Evolutionary conservation across 2,888 invertebrate species (phyloP), one percentile per base, ranked within the genome.

Genomic region (Alentia gelatinosa): DNA sequence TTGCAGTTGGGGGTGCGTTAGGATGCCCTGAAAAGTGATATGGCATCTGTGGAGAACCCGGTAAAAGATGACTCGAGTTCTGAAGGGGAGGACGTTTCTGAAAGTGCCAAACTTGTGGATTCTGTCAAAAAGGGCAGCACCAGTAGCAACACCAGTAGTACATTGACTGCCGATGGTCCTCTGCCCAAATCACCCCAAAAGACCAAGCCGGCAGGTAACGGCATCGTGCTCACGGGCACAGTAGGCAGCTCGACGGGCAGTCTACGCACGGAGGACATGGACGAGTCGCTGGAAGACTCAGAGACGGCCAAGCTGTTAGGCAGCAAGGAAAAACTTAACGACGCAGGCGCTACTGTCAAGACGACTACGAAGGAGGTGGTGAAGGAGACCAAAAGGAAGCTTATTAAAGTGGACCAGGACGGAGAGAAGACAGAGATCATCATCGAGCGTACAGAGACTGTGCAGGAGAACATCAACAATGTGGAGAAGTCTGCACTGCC

Each of bases 301-400:
- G 79, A 79, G 39, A 79, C 79, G n/a, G 79, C 79, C n/a, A 79
- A 79, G 79, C 79, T 79, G 35, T 39, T 79, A 5, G 79, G 79
- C 1, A 37, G 79, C 19, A 79, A 39, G 79, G 79, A 79, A 39
- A 79, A 79, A 19, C 79, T 79, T 0, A 39, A 19, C 1, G 12
- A 7, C 5, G 79, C 23, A 19, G 79, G 37, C n/a, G 12, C 5
- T 33, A 30, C 1, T 15, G 12, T 19, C 30, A 68, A 30, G 33
- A 63, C 15, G 15, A 30, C n/a, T 12, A 7, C 79, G 0, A 39
- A 79, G 39, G 74, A 74, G 74, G 74, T 79, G 35, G 79, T 79
- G 37, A 79, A 79, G 79, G 79, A 79, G 79, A 37, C 79, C 37
- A 33, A 79, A 39, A 12, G 79, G 37, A 79, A 79, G 37, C 35